Base-by-base conservation (phyloP, 2,888 invertebrate species). In the Kryphioiulus occultus region DNA sequence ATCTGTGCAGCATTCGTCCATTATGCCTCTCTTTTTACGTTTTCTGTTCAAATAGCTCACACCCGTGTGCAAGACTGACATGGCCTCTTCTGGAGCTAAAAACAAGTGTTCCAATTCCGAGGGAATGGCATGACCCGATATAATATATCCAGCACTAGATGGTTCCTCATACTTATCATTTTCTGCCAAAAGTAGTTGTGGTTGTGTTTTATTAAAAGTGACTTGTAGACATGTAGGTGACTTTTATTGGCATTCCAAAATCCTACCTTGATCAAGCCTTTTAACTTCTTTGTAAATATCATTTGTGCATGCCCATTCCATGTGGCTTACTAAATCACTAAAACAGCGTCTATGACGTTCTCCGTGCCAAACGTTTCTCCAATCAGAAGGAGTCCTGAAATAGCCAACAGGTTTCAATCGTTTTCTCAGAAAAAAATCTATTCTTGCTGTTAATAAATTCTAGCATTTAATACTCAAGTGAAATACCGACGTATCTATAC, bases 221-320 rank as follows among this genome's bases (percentile, higher is more conserved):
- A 39, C 9, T 9, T 39, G 9, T 39, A 39, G 9, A 39, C 39
- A 9, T 3, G 3, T 12, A 44, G 10, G 44, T 44, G 10, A 44
- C 10, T 44, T 4, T 10, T 44, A 12, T 9, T 26, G 2, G 32
- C n/a, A 26, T 84, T 39, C 32, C n/a, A 26, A 7, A 32, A 39
- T 15, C 17, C 19, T 68, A 5, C 2, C 22, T 5, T 68, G 22
- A 22, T 22, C 59, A 9, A 68, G 22, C 59, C 89, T 89, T 87
- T 90, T 90, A 89, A 89, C 90, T 86, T 91, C 84, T 68, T 93
- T 92, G 90, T 94, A 94, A 89, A 94, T 94, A 90, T 94, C 94
- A 90, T 94, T 94, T 90, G 94, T 93, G 90, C 94, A 94, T 30
- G 94, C 94, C 94, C 94, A 94, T 89, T 93, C 93, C 87, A 94